Evolutionary conservation across 2,797 vertebrate genomes (phyloP).

Genomic region (Prunella strophiata): DNA sequence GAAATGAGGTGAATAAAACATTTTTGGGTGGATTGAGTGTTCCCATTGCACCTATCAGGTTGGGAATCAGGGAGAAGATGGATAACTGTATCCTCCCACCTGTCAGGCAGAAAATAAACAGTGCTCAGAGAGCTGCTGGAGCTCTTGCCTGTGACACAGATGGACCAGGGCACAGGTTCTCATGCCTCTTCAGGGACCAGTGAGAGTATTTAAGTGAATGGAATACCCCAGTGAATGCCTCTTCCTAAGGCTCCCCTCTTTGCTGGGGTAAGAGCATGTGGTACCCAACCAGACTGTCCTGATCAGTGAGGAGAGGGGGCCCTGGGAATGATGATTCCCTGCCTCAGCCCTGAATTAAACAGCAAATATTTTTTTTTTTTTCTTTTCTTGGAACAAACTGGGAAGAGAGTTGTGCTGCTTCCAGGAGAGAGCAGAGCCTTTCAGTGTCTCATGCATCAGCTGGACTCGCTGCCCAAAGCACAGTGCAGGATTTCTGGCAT

Average conservation of each 20-base stretch:
- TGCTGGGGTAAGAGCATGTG: background rate
- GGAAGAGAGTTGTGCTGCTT: background rate
- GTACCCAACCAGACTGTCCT: background rate
- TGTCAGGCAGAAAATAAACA: background rate
- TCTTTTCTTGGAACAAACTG: background rate
- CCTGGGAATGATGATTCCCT: background rate
- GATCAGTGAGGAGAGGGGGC: rapidly evolving
- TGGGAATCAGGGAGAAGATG: background rate
- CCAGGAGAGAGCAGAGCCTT: background rate
- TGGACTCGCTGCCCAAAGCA: background rate
- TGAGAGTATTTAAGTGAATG: background rate
- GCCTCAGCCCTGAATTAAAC: background rate
- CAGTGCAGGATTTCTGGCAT: background rate
- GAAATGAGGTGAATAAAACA: background rate
- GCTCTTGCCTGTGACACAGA: background rate
- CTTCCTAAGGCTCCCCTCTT: background rate
- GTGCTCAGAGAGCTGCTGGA: background rate
- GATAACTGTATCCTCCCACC: background rate
- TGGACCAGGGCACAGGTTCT: rapidly evolving
- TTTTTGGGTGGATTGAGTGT: background rate
- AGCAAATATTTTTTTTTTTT: background rate
- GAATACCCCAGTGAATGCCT: background rate
- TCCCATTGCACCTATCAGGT: background rate
- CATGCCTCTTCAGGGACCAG: background rate
- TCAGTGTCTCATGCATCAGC: background rate